phyloP scores from a whole-genome alignment of 2,888 invertebrate genomes.

The Saturnia japonica region DNA sequence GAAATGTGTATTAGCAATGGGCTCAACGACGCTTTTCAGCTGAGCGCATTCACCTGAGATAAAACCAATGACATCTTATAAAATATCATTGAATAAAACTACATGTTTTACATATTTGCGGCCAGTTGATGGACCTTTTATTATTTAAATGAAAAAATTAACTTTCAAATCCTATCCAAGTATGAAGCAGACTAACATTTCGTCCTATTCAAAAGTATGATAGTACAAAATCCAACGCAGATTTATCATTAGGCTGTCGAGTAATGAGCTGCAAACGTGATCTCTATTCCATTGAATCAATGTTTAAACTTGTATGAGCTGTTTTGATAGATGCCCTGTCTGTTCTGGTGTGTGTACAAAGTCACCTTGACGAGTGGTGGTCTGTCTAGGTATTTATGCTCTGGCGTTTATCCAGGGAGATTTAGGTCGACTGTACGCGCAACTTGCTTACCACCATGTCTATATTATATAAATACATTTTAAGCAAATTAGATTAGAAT shows the following conservation, averaged over 20 bases:
- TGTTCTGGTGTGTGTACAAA: conserved; percentile 45
- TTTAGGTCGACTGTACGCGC: conserved; percentile 57
- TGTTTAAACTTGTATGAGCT: conserved; percentile 28
- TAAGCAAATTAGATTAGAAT: conserved; percentile 32
- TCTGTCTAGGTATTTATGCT: conserved; percentile 58
- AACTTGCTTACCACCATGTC: conserved; percentile 37
- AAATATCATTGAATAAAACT: too few species aligned
- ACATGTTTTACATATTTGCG: too few species aligned
- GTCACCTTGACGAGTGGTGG: conserved; percentile 64
- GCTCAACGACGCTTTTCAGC: too few species aligned
- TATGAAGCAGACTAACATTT: not conserved
- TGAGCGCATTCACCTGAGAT: too few species aligned
- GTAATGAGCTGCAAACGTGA: conserved; percentile 13
- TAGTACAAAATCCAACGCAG: conserved; percentile 13
- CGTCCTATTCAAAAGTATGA: not conserved
- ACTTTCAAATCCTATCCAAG: not conserved
- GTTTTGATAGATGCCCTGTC: conserved; percentile 28
- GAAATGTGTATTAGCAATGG: too few species aligned
- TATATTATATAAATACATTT: conserved; percentile 41
- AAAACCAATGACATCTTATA: too few species aligned
- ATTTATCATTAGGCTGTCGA: not conserved
- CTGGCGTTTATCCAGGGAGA: conserved; percentile 63
- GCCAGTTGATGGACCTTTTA: not conserved
- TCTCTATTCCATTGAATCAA: conserved; percentile 21
- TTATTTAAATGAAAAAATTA: not conserved